A percentile compares a stretch with the other conserved stretches of the same genome.
Conservation (phyloP, 2,888 invertebrate genomes). For the Drosophila cracens region DNA sequence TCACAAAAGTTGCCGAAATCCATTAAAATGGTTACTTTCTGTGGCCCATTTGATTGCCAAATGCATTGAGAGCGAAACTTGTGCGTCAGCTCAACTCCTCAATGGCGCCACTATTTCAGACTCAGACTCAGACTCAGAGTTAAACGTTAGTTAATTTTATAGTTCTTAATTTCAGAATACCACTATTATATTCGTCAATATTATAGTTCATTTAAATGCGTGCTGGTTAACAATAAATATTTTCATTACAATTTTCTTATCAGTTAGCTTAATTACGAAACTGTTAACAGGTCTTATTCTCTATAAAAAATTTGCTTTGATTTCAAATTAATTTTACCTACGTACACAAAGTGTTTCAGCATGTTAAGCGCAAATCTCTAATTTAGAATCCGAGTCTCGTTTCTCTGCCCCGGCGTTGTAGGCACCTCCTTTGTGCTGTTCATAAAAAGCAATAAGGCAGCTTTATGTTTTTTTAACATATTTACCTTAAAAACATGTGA, state of each 20-base stretch:
- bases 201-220: neutral
- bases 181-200: neutral
- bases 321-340: neutral
- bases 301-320: neutral
- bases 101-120: slow-evolving; percentile 16
- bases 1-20: slow-evolving; percentile 59
- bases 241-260: neutral
- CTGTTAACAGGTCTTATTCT: neutral
- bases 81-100: neutral
- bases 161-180: neutral
- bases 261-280: neutral
- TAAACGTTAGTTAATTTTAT: neutral
- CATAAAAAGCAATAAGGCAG: slow-evolving; percentile 53
- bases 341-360: neutral
- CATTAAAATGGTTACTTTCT: slow-evolving; percentile 49
- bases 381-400: slow-evolving; percentile 1
- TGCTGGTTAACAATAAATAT: neutral
- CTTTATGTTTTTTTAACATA: slow-evolving; percentile 36
- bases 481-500: slow-evolving; percentile 41
- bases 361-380: neutral
- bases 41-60: slow-evolving; percentile 25
- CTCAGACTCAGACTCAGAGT: neutral
- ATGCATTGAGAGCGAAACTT: slow-evolving; percentile 34
- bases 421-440: slow-evolving; percentile 13
- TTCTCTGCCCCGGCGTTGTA: neutral